A percentile compares a stretch with the other conserved stretches of the same genome.
phyloP scores from a whole-genome alignment of 2,797 vertebrate genomes.

The Tenualosa ilisha region DNA sequence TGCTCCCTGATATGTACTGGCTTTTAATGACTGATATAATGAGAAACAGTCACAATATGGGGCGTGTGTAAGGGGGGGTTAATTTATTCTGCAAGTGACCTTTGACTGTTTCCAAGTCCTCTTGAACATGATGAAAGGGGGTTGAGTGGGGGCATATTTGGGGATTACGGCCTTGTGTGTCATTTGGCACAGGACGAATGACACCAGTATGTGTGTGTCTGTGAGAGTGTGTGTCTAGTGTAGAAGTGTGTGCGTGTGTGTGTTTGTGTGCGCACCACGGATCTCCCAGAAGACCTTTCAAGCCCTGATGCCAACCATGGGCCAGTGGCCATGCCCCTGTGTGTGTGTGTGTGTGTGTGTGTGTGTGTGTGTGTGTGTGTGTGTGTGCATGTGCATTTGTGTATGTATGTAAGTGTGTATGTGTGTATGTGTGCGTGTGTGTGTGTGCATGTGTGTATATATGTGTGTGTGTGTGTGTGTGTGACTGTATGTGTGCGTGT shows the following conservation, averaged over 20 bases:
- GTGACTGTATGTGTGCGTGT: no score
- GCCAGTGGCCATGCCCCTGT: constrained; percentile 48
- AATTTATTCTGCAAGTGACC: neutral
- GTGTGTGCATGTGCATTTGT: no score
- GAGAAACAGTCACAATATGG: constrained; percentile 3
- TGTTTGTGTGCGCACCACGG: constrained; percentile 6
- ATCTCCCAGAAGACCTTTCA: constrained; percentile 43
- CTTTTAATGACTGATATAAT: neutral
- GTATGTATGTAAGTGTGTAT: constrained; percentile 46
- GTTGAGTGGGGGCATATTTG: neutral
- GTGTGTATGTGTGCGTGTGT: no score
- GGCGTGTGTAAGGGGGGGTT: neutral
- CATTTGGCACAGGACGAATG: constrained; percentile 17
- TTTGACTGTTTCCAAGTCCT: constrained; percentile 15
- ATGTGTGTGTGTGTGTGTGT: constrained; percentile 39
- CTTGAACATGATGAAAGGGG: neutral
- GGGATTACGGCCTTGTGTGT: constrained; percentile 23
- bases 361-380: constrained; percentile 19
- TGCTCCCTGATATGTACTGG: neutral
- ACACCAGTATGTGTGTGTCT: constrained; percentile 28
- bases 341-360: constrained; percentile 32
- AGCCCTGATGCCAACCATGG: constrained; percentile 38
- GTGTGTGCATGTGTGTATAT: no score
- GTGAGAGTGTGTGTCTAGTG: neutral
- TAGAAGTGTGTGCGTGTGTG: constrained; percentile 8